phyloP scores from a whole-genome alignment of 2,888 invertebrate genomes.

The Augochlorella aurata region DNA sequence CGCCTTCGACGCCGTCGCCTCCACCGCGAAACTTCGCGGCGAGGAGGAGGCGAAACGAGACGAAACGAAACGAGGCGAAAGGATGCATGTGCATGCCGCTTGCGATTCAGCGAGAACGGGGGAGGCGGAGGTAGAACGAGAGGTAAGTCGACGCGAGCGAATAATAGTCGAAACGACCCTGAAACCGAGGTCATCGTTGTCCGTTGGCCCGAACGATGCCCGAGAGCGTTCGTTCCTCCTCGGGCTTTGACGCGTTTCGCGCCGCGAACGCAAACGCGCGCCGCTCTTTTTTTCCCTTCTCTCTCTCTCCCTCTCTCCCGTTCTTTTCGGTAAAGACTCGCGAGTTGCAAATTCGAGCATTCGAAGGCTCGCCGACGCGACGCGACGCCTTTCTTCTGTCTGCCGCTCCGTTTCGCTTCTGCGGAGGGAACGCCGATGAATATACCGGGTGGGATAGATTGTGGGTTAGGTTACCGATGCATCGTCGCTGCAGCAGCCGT shows the following conservation, averaged over 20 bases:
- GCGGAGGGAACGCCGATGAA: not conserved
- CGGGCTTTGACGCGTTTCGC: conserved; percentile 41
- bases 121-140: conserved; percentile 37
- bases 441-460: not conserved
- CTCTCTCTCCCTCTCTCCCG: not conserved
- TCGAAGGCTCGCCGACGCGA: not conserved
- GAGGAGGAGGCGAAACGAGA: conserved; percentile 7
- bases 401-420: not conserved
- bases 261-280: conserved; percentile 27
- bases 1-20: no score
- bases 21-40: not conserved
- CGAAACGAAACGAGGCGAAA: conserved; percentile 42
- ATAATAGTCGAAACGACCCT: conserved; percentile 75
- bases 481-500: no score
- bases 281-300: not conserved
- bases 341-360: not conserved
- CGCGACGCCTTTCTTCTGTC: no score
- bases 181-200: conserved; percentile 73
- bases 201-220: conserved; percentile 67
- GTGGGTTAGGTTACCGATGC: not conserved
- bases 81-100: conserved; percentile 30
- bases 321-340: not conserved
- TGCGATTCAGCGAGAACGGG: conserved; percentile 24
- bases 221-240: conserved; percentile 48
- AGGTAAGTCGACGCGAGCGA: conserved; percentile 60